Evolutionary conservation across 64 coral and sea anemone genomes (phyloP).

Genomic region (Hydrozoanthus tunicans): DNA sequence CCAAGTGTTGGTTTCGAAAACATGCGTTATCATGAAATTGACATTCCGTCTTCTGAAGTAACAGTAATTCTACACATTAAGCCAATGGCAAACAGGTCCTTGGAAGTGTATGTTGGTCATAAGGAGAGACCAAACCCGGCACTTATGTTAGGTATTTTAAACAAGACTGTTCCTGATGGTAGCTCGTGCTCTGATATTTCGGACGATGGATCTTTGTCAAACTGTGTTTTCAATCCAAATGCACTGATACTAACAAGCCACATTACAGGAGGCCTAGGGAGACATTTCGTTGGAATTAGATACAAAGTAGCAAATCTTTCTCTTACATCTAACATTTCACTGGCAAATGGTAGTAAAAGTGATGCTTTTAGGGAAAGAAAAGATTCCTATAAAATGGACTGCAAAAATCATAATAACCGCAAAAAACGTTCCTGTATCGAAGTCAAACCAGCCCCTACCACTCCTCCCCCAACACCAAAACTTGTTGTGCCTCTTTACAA

Average conservation of each 20-base stretch:
- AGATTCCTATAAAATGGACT: not conserved
- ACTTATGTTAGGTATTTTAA: not conserved
- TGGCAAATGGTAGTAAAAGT: not conserved
- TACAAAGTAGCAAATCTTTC: not conserved
- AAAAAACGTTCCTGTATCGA: slow-evolving; percentile 70
- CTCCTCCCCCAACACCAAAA: slow-evolving; percentile 56
- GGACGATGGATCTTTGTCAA: not conserved
- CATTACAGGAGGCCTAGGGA: slow-evolving; percentile 53
- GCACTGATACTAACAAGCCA: slow-evolving; percentile 44
- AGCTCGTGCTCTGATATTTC: slow-evolving; percentile 26
- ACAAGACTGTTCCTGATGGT: slow-evolving; percentile 53
- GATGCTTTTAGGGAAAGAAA: too few relatives aligned
- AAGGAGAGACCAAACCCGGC: slow-evolving; percentile 40
- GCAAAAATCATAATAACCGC: slow-evolving; percentile 25
- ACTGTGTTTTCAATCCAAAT: slow-evolving; percentile 59
- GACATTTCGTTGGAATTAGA: slow-evolving; percentile 78
- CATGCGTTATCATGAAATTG: slow-evolving; percentile 57
- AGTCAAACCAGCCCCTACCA: slow-evolving; percentile 80
- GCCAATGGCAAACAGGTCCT: not conserved
- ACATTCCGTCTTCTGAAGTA: slow-evolving; percentile 31
- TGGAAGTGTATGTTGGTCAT: slow-evolving; percentile 49
- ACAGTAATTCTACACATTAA: slow-evolving; percentile 41
- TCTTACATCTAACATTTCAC: not conserved
- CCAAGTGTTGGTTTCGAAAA: slow-evolving; percentile 55
- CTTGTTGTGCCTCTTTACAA: slow-evolving; percentile 60